These are phyloP conservation scores for Salminus brasiliensis DNA, from an alignment of 2,113 vertebrate genomes.

Conservation along the genomic window DNA sequence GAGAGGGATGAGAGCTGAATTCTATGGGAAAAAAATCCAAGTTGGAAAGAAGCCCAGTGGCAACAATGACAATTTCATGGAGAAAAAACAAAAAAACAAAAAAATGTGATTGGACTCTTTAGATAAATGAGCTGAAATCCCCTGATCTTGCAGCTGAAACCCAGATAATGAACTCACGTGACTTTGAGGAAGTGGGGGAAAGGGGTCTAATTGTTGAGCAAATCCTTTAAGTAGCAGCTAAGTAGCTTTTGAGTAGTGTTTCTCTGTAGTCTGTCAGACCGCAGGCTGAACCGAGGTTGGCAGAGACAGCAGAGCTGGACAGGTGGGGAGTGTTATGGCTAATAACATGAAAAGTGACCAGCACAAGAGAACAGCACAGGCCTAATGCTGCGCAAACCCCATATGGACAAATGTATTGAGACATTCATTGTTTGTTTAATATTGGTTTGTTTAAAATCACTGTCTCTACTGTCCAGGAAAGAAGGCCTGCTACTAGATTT, in stretches of 20 bases:
- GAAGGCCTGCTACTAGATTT: too few relatives aligned
- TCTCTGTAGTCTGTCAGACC: not conserved
- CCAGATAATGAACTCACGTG: not conserved
- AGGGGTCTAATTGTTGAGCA: not conserved
- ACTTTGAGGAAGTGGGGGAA: not conserved
- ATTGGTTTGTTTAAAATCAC: too few relatives aligned
- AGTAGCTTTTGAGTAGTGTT: not conserved
- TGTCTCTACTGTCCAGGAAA: too few relatives aligned
- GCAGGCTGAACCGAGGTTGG: not conserved
- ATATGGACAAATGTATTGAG: too few relatives aligned
- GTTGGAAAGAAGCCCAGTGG: not conserved
- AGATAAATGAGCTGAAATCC: not conserved
- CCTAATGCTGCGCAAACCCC: not conserved
- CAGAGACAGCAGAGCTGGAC: not conserved
- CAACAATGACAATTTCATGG: not conserved
- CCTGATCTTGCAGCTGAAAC: not conserved
- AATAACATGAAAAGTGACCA: not conserved
- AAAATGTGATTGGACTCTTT: not conserved
- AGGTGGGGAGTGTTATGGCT: not conserved
- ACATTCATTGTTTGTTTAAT: too few relatives aligned
- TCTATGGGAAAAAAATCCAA: not conserved
- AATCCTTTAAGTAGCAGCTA: not conserved
- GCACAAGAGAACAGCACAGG: not conserved
- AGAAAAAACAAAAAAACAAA: not conserved
- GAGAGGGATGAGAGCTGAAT: not conserved